phyloP scores from a whole-genome alignment of 2,888 invertebrate genomes.

The Zootermopsis nevadensis region DNA sequence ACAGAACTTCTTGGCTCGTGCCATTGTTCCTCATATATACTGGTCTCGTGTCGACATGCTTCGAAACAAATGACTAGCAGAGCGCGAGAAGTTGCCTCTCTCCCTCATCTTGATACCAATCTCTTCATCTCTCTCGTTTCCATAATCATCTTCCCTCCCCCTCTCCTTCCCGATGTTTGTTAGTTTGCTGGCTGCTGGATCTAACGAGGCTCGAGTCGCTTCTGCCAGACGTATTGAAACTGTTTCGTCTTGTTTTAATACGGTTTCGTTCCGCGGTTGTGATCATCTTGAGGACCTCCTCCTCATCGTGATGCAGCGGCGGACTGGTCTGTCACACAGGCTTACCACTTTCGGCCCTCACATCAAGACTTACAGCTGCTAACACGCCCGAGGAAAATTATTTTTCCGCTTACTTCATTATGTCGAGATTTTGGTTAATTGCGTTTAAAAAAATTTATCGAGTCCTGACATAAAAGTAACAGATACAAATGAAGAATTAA shows the following conservation, averaged over 20 bases:
- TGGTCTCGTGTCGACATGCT: slow-evolving; percentile 66
- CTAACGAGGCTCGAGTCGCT: slow-evolving; percentile 37
- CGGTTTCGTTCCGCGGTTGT: slow-evolving; percentile 40
- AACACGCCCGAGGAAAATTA: too few relatives aligned
- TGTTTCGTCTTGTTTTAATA: slow-evolving; percentile 39
- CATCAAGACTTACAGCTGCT: too few relatives aligned
- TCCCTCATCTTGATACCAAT: background rate
- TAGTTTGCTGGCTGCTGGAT: slow-evolving; percentile 38
- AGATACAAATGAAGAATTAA: too few relatives aligned
- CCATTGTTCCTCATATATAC: slow-evolving; percentile 36
- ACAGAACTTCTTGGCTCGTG: slow-evolving; percentile 39
- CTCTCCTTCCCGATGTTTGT: slow-evolving; percentile 11
- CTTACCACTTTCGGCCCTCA: too few relatives aligned
- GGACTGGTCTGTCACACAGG: background rate
- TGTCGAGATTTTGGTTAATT: too few relatives aligned
- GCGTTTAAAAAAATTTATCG: too few relatives aligned
- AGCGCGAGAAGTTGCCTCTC: slow-evolving; percentile 58
- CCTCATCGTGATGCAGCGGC: background rate
- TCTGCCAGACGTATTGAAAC: slow-evolving; percentile 2
- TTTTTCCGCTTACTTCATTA: too few relatives aligned
- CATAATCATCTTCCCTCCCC: background rate
- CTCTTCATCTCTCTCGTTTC: slow-evolving; percentile 16
- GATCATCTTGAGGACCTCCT: slow-evolving; percentile 11
- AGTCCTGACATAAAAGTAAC: too few relatives aligned
- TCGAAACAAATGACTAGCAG: slow-evolving; percentile 67